Conservation (phyloP, 2,888 invertebrate genomes). For the Zhengitettix transpicula region DNA sequence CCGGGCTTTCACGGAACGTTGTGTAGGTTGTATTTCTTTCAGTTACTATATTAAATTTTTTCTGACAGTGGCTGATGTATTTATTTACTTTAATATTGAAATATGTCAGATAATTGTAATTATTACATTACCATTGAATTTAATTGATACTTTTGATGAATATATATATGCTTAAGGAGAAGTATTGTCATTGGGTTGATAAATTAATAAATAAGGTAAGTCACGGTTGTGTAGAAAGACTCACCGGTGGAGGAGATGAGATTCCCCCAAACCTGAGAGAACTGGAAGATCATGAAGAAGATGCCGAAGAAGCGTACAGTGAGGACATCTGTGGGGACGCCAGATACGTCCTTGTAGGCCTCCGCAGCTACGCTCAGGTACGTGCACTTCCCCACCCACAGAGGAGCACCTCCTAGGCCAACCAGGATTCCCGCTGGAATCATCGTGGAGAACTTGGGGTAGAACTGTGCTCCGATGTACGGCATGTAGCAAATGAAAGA, state of each 20-base stretch:
- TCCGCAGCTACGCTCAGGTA: constrained; percentile 73
- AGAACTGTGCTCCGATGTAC: constrained; percentile 80
- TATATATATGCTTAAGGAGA: too few relatives aligned
- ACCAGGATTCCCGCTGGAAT: constrained; percentile 70
- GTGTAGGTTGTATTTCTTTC: too few relatives aligned
- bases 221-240: constrained; percentile 12
- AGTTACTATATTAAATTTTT: too few relatives aligned
- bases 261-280: constrained; percentile 92
- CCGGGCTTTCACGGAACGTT: too few relatives aligned
- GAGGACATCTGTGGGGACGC: constrained; percentile 40
- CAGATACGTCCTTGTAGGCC: constrained; percentile 55
- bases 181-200: too few relatives aligned
- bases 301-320: constrained; percentile 77
- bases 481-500: constrained; percentile 81
- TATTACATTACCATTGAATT: too few relatives aligned
- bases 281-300: constrained; percentile 92
- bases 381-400: constrained; percentile 93
- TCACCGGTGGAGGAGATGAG: constrained; percentile 70
- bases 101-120: too few relatives aligned
- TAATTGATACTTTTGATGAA: too few relatives aligned
- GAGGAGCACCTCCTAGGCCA: constrained; percentile 80
- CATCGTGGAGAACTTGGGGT: constrained; percentile 68
- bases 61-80: too few relatives aligned
- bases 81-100: too few relatives aligned
- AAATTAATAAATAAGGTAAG: too few relatives aligned